Evolutionary conservation across 2,113 vertebrate genomes (phyloP).

Genomic region (Apteryx owenii): DNA sequence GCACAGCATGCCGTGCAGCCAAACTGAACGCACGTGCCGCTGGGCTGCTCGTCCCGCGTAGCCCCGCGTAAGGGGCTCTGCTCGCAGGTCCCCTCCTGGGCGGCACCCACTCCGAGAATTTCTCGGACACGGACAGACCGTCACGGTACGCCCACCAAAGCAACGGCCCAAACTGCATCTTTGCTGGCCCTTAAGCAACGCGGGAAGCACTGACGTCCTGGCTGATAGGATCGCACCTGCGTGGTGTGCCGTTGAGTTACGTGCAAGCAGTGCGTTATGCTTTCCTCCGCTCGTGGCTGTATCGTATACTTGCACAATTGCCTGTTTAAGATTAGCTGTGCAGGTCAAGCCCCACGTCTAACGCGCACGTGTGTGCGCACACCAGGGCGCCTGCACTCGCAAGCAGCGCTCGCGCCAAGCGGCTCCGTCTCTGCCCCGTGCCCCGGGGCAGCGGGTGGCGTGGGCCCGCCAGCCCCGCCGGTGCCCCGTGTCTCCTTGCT

Average conservation of each 20-base stretch:
- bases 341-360: neutral
- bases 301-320: rapidly evolving
- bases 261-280: neutral
- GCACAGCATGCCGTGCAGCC: neutral
- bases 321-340: rapidly evolving
- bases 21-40: neutral
- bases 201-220: neutral
- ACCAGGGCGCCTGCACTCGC: neutral
- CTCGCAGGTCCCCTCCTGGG: neutral
- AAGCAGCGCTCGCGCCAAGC: rapidly evolving
- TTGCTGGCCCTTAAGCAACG: neutral
- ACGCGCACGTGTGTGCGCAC: neutral
- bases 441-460: neutral
- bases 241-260: rapidly evolving
- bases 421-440: neutral
- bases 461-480: rapidly evolving
- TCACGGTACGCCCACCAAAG: neutral
- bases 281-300: neutral
- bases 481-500: too few relatives aligned
- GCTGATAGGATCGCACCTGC: rapidly evolving
- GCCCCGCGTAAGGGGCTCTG: neutral
- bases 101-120: neutral
- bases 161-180: neutral
- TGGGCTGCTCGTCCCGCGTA: rapidly evolving
- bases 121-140: neutral